A percentile compares a stretch with the other conserved stretches of the same genome.
These are phyloP conservation scores for Lasioglossum villosulum DNA, from an alignment of 2,888 invertebrate genomes.

Conservation along the genomic window DNA sequence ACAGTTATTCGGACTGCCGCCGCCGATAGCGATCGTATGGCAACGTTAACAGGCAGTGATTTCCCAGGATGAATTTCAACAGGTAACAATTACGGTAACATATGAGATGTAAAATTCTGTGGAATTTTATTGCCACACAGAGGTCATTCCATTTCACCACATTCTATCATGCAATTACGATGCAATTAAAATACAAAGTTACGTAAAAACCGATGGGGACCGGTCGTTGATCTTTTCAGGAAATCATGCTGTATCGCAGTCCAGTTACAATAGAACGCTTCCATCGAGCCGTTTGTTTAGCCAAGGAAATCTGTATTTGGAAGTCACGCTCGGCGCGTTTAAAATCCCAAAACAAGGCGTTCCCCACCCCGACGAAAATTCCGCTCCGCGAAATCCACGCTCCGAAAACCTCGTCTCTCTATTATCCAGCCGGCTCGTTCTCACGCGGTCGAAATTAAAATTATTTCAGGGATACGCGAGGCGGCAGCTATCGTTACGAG, in stretches of 20 bases:
- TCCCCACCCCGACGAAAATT: neutral
- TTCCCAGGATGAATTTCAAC: neutral
- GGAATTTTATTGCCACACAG: neutral
- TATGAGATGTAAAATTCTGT: neutral
- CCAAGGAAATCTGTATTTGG: neutral
- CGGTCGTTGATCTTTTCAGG: neutral
- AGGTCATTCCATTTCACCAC: neutral
- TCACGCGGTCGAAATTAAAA: constrained; percentile 58
- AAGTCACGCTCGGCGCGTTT: neutral
- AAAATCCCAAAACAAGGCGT: neutral
- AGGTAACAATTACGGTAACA: neutral
- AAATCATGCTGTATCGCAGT: neutral
- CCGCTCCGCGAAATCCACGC: constrained; percentile 3
- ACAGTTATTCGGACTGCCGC: neutral
- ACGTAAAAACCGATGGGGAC: neutral
- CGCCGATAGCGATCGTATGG: neutral
- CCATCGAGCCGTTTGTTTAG: neutral
- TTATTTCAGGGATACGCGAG: constrained; percentile 36
- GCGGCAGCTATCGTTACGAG: constrained; percentile 54
- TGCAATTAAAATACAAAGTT: neutral
- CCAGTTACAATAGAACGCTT: neutral
- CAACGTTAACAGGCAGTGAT: neutral
- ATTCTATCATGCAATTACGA: neutral
- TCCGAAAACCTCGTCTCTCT: constrained; percentile 8
- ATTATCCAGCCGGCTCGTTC: constrained; percentile 26